Percentiles rank a stretch among this genome's conserved stretches.
Evolutionary conservation across 2,113 vertebrate species (phyloP).

Genomic region (Hemiscyllium ocellatum): DNA sequence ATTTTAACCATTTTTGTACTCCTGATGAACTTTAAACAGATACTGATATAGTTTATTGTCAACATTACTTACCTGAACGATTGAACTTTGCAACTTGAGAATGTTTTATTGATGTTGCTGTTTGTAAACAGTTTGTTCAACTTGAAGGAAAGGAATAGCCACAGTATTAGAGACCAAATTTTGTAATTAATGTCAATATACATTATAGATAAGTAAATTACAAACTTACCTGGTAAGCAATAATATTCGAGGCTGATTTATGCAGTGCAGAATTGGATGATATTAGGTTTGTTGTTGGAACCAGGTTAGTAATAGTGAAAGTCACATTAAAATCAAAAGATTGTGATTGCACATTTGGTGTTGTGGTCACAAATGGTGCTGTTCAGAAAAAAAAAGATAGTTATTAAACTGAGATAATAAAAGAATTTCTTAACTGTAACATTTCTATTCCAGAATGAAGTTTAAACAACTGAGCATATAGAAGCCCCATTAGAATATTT

Average conservation of each 20-base stretch:
- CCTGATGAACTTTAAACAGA: not conserved
- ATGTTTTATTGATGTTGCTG: not conserved
- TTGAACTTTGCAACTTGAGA: not conserved
- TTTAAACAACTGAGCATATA: no score
- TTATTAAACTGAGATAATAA: not conserved
- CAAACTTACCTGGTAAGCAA: not conserved
- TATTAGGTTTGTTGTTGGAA: not conserved
- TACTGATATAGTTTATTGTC: not conserved
- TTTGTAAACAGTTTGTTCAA: not conserved
- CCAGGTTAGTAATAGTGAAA: not conserved
- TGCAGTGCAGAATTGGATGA: not conserved
- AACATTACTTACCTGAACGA: not conserved
- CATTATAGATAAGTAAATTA: no score
- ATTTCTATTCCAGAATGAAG: no score
- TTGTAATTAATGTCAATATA: no score
- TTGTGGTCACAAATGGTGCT: not conserved
- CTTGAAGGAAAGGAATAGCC: no score
- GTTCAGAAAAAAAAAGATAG: not conserved
- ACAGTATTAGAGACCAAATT: no score
- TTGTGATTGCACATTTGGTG: not conserved
- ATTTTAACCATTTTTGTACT: not conserved
- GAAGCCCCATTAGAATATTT: no score
- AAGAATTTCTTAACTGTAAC: no score
- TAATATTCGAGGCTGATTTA: not conserved
- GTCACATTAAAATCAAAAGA: conserved; percentile 26